Evolutionary conservation across 2,113 vertebrate species (phyloP), one percentile per base, ranked within the genome.

Genomic region (Neoarius graeffei): DNA sequence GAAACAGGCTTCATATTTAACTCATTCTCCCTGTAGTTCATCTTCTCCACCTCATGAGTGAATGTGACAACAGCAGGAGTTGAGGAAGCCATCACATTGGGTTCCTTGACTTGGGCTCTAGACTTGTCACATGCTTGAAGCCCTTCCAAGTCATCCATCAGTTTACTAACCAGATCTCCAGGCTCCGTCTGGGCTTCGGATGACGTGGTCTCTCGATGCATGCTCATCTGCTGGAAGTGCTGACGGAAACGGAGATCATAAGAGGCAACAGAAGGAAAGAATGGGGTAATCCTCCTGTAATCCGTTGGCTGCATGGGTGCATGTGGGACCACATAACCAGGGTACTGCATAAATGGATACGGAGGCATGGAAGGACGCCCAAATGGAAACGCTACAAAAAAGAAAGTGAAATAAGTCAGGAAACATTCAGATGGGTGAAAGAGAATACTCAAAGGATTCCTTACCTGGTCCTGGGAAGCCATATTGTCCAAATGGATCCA

Each of bases 181-280:
- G 91, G 88, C 35, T 93, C 92, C 0, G 92, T 93, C 77, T 93
- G 93, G 67, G 85, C 91, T 88, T 91, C 92, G 23, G 93, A 92
- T 20, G 88, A 90, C 7, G 67, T 84, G 0, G 90, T 93, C 77
- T 92, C 90, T 50, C 90, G 77, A 0, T 86, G 83, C n/a, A 90
- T 50, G 17, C 81, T 87, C 15, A 86, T 77, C 54, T 90, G 90
- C 42, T 91, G 89, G 83, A 88, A 81, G 67, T 91, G 91, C 71
- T 91, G 89, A 13, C 89, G 89, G 62, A 91, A 88, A 5, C 88
- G 86, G n/a, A 91, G 42, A 27, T 91, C 91, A 0, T 84, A 88
- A 25, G 89, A 76, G 4, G 88, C 56, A 6, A 89, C 73, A 0
- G 89, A 90, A 19, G 90, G 86, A 25, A 86, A 81, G 27, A 89